phyloP scores from a whole-genome alignment of 2,797 vertebrate genomes.

The Melopsittacus undulatus region DNA sequence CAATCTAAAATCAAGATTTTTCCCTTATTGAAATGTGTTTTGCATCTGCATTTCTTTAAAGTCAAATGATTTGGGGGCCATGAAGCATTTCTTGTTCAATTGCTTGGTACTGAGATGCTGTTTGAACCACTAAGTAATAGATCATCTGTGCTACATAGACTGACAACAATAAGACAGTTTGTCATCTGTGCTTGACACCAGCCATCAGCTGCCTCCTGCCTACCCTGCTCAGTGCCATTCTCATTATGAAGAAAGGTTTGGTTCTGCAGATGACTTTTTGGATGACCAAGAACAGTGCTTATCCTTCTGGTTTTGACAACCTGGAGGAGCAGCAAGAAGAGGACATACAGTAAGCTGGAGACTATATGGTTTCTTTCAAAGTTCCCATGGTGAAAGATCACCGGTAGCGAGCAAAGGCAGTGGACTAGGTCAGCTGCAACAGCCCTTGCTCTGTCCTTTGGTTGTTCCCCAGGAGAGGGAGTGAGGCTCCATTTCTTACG shows the following conservation, averaged over 20 bases:
- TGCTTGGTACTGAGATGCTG: not conserved
- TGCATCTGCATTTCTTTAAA: not conserved
- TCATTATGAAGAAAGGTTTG: not conserved
- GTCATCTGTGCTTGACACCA: not conserved
- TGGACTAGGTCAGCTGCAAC: not conserved
- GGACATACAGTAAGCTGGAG: not conserved
- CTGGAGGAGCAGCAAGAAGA: not conserved
- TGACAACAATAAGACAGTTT: not conserved
- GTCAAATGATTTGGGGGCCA: not conserved
- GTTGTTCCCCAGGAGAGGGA: not conserved
- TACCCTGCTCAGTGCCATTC: not conserved
- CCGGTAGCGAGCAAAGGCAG: not conserved
- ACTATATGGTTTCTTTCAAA: not conserved
- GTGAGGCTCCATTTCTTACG: not conserved
- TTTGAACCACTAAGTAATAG: not conserved
- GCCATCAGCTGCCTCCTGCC: not conserved
- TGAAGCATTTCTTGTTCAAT: not conserved
- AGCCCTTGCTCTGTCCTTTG: not conserved
- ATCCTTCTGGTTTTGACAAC: not conserved
- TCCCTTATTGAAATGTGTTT: not conserved
- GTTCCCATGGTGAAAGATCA: not conserved
- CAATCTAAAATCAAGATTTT: not conserved
- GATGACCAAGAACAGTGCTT: not conserved
- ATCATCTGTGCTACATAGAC: not conserved
- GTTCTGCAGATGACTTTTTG: not conserved